Evolutionary conservation across 2,113 vertebrate species (phyloP).

Genomic region (Takifugu bimaculatus): DNA sequence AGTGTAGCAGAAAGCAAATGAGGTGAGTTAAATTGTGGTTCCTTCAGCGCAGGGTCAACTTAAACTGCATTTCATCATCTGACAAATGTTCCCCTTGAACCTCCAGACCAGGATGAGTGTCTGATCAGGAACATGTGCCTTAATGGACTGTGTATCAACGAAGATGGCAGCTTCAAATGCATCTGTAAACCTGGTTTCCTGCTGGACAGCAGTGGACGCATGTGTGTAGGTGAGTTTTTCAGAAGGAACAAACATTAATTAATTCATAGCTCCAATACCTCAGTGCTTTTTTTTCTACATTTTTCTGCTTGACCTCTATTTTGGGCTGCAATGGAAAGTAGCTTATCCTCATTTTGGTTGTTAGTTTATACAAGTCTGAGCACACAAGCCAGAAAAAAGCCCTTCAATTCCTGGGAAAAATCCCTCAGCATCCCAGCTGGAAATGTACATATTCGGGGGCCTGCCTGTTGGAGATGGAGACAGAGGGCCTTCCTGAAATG

Average conservation of each 20-base stretch:
- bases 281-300: constrained; percentile 6
- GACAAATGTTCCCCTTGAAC: constrained; percentile 8
- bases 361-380: constrained; percentile 38
- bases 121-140: constrained; percentile 92
- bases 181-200: constrained; percentile 96
- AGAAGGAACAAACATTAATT: background rate
- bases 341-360: constrained; percentile 35
- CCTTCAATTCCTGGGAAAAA: constrained; percentile 61
- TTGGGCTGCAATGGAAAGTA: constrained; percentile 23
- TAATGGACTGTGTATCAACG: constrained; percentile 96
- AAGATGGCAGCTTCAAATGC: constrained; percentile 97
- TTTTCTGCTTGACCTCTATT: constrained; percentile 9
- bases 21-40: background rate
- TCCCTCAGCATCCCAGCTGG: constrained; percentile 50
- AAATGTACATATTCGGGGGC: constrained; percentile 40
- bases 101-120: constrained; percentile 94
- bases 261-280: background rate
- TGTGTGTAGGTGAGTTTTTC: constrained; percentile 72
- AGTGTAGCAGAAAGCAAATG: background rate
- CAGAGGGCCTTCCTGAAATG: constrained; percentile 23
- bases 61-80: background rate
- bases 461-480: constrained; percentile 37
- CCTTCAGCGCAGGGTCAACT: too few relatives aligned
- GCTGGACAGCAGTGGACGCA: constrained; percentile 71
- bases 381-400: constrained; percentile 36